Conservation (phyloP, 2,888 invertebrate genomes). For the Tanaodytes sp. region DNA sequence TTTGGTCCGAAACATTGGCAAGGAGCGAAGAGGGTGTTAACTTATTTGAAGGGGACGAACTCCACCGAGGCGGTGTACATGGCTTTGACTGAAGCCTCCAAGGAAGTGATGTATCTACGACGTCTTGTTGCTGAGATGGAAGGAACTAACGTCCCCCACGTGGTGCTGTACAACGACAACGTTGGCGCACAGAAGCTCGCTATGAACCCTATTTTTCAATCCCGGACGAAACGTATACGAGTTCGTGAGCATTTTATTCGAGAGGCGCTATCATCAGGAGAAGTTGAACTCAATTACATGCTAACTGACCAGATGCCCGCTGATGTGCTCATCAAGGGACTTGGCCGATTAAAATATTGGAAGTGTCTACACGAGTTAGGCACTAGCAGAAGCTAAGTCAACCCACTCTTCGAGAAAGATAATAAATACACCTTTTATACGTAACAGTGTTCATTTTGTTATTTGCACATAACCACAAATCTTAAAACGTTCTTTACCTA, state of each 20-base stretch:
- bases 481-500: too few relatives aligned
- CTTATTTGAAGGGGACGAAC: slow-evolving; percentile 16
- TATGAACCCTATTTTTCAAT: slow-evolving; percentile 14
- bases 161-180: slow-evolving; percentile 23
- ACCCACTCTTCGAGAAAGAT: too few relatives aligned
- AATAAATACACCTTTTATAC: too few relatives aligned
- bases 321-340: slow-evolving; percentile 13
- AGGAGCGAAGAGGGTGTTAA: slow-evolving; percentile 25
- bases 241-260: slow-evolving; percentile 23
- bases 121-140: slow-evolving; percentile 12
- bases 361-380: slow-evolving; percentile 9
- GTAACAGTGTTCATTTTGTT: too few relatives aligned
- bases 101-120: slow-evolving; percentile 24
- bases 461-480: too few relatives aligned
- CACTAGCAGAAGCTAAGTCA: too few relatives aligned
- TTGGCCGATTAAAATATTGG: slow-evolving; percentile 7
- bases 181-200: slow-evolving; percentile 22
- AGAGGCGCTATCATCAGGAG: neutral
- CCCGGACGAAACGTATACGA: slow-evolving; percentile 24
- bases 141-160: neutral
- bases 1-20: slow-evolving; percentile 13
- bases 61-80: slow-evolving; percentile 21
- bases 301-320: slow-evolving; percentile 15
- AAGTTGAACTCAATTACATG: slow-evolving; percentile 4
- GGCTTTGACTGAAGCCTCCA: slow-evolving; percentile 11